phyloP scores from a whole-genome alignment of 2,888 invertebrate species.

The Anoplius nigerrimus region DNA sequence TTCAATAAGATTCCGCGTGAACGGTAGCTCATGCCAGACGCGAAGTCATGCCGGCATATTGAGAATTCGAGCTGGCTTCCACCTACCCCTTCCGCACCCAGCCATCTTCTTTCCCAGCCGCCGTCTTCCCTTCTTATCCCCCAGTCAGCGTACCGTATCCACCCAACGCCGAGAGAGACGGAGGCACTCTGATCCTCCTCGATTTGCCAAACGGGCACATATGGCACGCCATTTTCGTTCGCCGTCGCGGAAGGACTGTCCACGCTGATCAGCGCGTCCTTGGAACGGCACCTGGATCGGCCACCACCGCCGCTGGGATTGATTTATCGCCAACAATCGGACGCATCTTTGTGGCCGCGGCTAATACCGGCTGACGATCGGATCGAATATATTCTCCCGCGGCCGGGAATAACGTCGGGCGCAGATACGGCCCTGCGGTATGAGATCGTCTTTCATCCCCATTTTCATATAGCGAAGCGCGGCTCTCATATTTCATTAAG shows the following conservation, averaged over 20 bases:
- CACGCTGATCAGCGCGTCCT: too few relatives aligned
- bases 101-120: neutral
- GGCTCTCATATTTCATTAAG: too few relatives aligned
- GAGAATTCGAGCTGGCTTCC: conserved; percentile 55
- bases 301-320: too few relatives aligned
- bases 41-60: conserved; percentile 58
- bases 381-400: too few relatives aligned
- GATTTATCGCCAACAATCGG: too few relatives aligned
- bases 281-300: too few relatives aligned
- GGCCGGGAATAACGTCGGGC: too few relatives aligned
- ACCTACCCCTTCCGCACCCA: neutral
- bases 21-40: conserved; percentile 56
- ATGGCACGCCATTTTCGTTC: conserved; percentile 37
- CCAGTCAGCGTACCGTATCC: neutral
- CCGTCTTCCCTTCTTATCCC: conserved; percentile 4
- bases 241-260: conserved; percentile 7
- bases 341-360: neutral
- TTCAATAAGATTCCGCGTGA: conserved; percentile 65
- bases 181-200: conserved; percentile 30
- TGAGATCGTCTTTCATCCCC: neutral
- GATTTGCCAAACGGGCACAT: conserved; percentile 51
- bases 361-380: neutral
- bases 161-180: conserved; percentile 6
- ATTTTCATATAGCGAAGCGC: neutral
- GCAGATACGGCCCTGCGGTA: neutral